phyloP scores from a whole-genome alignment of 2,888 invertebrate species.

The Frankliniella intonsa region DNA sequence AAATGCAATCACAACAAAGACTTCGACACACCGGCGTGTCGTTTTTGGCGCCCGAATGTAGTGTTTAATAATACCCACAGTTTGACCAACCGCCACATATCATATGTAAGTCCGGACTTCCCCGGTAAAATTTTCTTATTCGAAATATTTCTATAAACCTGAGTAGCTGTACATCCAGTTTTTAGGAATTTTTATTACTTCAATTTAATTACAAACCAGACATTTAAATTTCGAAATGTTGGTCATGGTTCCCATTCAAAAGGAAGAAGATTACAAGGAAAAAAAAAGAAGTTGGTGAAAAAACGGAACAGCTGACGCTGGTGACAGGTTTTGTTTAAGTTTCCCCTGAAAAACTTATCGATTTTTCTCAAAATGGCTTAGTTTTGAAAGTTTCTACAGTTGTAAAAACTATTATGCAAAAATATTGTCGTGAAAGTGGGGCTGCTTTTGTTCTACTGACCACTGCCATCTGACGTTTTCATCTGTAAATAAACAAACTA shows the following conservation, averaged over 20 bases:
- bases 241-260: not conserved
- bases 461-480: slow-evolving; percentile 12
- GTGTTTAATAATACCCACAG: no score
- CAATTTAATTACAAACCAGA: not conserved
- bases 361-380: not conserved
- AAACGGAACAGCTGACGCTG: slow-evolving; percentile 19
- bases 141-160: no score
- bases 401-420: not conserved
- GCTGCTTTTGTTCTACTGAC: not conserved
- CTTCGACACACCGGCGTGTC: no score
- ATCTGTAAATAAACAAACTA: slow-evolving; percentile 7
- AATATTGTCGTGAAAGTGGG: not conserved
- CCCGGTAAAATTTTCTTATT: no score
- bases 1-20: no score
- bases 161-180: no score
- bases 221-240: not conserved
- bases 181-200: not conserved
- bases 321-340: not conserved
- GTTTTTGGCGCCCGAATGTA: no score
- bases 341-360: not conserved
- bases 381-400: not conserved
- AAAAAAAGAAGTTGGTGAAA: not conserved
- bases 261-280: not conserved
- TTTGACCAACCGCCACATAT: no score
- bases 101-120: no score